Conservation (phyloP, 2,888 invertebrate species). For the Trissoscelio sp. region DNA sequence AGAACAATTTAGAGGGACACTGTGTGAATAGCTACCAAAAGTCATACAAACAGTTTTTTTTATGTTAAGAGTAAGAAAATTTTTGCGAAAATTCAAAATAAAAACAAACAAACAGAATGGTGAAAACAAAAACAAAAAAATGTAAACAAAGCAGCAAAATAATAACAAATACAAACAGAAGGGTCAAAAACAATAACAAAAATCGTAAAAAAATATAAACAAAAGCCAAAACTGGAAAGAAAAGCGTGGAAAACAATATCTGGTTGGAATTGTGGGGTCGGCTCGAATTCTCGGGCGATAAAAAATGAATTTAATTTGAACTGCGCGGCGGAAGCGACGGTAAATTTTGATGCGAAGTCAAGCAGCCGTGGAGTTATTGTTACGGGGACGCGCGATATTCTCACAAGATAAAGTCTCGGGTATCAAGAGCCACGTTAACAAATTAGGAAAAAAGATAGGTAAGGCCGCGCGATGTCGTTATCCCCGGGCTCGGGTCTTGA, state of each 20-base stretch:
- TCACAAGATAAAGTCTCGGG: constrained; percentile 47
- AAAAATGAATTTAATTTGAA: constrained; percentile 39
- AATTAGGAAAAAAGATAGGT: constrained; percentile 46
- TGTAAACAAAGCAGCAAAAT: no score
- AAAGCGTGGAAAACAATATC: constrained; percentile 5
- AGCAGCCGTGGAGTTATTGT: constrained; percentile 46
- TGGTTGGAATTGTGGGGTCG: neutral
- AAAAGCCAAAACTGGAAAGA: no score
- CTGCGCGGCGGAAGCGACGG: constrained; percentile 24
- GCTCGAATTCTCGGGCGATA: constrained; percentile 6
- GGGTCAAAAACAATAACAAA: no score
- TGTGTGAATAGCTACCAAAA: neutral
- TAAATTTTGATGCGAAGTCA: constrained; percentile 52
- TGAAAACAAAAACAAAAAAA: no score
- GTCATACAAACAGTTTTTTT: neutral
- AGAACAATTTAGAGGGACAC: neutral
- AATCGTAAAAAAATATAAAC: no score
- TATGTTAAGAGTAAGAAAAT: neutral
- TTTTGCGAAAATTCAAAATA: no score
- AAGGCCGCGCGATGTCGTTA: constrained; percentile 35
- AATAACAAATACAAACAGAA: no score
- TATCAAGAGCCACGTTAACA: constrained; percentile 55
- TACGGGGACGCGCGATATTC: constrained; percentile 35
- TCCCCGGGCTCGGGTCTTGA: constrained; percentile 27
- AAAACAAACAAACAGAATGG: no score